Percentiles rank a stretch among this genome's conserved stretches.
Conservation (phyloP, 92 coral and sea anemone species). For the Hydrozoanthus gracilis region DNA sequence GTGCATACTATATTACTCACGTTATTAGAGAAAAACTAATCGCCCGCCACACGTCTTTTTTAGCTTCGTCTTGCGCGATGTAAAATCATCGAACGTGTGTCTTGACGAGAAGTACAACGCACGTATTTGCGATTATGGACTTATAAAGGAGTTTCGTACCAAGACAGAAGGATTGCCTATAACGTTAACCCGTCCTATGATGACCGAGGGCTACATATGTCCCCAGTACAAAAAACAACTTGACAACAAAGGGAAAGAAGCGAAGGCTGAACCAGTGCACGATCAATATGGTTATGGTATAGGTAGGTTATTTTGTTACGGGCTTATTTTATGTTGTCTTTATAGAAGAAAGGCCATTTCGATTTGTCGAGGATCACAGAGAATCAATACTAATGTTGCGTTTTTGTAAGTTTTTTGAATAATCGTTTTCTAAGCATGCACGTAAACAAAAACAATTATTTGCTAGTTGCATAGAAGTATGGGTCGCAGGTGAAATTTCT, state of each 20-base stretch:
- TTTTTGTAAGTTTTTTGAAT: too few relatives aligned
- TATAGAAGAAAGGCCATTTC: too few relatives aligned
- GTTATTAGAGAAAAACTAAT: too few relatives aligned
- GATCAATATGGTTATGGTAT: conserved; percentile 6
- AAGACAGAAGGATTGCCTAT: not conserved
- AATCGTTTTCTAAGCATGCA: too few relatives aligned
- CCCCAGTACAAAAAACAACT: not conserved
- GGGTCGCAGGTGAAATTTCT: too few relatives aligned
- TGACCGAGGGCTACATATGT: not conserved
- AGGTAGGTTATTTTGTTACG: not conserved
- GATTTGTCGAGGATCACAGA: too few relatives aligned
- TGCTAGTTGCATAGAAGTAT: too few relatives aligned
- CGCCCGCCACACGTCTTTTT: not conserved
- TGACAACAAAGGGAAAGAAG: not conserved
- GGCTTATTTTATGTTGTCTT: too few relatives aligned
- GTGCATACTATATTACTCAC: too few relatives aligned
- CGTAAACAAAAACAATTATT: too few relatives aligned
- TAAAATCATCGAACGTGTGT: conserved; percentile 4
- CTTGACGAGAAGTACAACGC: not conserved
- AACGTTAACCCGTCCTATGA: not conserved
- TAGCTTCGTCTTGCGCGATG: conserved; percentile 6
- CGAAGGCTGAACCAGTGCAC: not conserved
- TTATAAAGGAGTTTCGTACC: not conserved
- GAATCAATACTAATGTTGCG: too few relatives aligned
- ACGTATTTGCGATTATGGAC: conserved; percentile 12